phyloP scores from a whole-genome alignment of 2,113 vertebrate species.

The Paedocypris sp. region DNA sequence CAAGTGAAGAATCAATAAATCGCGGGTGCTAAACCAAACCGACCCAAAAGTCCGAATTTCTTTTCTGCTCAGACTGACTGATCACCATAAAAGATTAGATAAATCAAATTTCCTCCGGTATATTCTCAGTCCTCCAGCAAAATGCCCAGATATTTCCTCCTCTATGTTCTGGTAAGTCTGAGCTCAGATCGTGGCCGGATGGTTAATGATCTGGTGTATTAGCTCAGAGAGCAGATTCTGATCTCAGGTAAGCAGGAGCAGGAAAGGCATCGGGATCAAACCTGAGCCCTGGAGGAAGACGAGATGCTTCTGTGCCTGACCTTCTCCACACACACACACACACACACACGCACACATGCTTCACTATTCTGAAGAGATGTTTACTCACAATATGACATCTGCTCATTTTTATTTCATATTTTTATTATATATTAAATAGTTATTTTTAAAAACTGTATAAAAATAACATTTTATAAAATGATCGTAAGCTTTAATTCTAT shows the following conservation, averaged over 20 bases:
- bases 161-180: neutral
- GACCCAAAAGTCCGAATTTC: conserved; percentile 9
- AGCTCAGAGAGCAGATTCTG: conserved; percentile 1
- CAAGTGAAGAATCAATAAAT: conserved; percentile 18
- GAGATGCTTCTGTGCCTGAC: neutral
- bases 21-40: neutral
- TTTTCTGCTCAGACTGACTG: neutral
- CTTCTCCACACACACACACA: too few species aligned
- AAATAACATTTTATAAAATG: too few species aligned
- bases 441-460: too few species aligned
- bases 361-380: too few species aligned
- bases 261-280: neutral
- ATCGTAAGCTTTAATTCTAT: too few species aligned
- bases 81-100: conserved; percentile 23
- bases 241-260: neutral
- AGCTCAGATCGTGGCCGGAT: neutral
- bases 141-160: neutral
- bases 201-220: conserved; percentile 8
- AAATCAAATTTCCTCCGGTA: conserved; percentile 14
- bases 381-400: too few species aligned
- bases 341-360: too few species aligned
- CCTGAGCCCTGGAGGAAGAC: neutral
- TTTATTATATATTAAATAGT: too few species aligned
- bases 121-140: neutral
- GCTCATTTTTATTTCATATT: too few species aligned